Base-by-base conservation (phyloP, 2,888 invertebrate species). In the Esperia sulphurella region DNA sequence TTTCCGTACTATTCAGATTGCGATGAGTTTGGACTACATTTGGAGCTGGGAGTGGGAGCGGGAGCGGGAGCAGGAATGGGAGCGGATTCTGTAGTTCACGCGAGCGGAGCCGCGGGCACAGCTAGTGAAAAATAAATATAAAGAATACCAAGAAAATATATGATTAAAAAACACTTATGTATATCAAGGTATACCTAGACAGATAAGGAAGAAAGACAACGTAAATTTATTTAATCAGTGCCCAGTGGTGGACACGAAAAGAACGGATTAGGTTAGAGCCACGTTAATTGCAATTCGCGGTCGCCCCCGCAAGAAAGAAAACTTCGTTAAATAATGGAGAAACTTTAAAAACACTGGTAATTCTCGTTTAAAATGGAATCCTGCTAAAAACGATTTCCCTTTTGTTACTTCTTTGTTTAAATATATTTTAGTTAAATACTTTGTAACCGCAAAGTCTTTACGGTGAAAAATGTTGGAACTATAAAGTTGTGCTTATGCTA, bases 241-340 rank as follows among this genome's bases (percentile, higher is more conserved):
- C 41, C 21, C 21, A 21, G 43, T 43, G n/a, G 41, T 40, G 8
- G 13, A 44, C 43, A 44, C 29, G 48, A 45, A 28, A 29, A 41
- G 13, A 51, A 42, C 40, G 51, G 52, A 55, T 51, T 53, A 53
- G 51, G 45, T 38, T 52, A 50, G 48, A 49, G 51, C 47, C 48
- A 50, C 58, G 59, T 56, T 66, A 63, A 65, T 68, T 68, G 59
- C 61, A 64, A 63, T 58, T 59, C 59, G 59, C 51, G 59, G 62
- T 50, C 51, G 55, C 46, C 53, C 52, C 50, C 52, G 52, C 50
- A 55, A 63, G 58, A 61, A 63, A 61, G 61, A 57, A 43, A 58
- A 62, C 55, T 48, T 49, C 48, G 57, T 48, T 55, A 54, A 48
- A 55, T 57, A 64, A 60, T 58, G 58, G 61, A 64, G 59, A 60